Base-by-base conservation (phyloP, 2,888 invertebrate genomes). In the Theretra japonica region DNA sequence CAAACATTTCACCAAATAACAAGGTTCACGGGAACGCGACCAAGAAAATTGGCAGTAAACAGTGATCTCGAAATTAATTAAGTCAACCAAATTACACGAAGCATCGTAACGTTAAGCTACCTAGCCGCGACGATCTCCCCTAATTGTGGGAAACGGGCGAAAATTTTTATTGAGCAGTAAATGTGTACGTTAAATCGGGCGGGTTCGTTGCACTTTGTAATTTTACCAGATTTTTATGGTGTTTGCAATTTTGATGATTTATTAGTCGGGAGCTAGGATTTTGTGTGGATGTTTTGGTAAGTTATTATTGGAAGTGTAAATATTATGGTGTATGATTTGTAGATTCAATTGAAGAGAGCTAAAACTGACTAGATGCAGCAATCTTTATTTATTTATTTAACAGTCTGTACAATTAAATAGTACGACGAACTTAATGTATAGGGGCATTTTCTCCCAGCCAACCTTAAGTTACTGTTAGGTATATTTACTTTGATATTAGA, bases 121-220 rank as follows among this genome's bases (percentile, higher is more conserved):
- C 60, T 50, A 60, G 72, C 72, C 50, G 50, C 25, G 50, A 17
- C 77, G 78, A 80, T 81, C 79, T 81, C 76, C 81, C 77, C 86
- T 89, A 90, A 90, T 89, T 89, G 89, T 83, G 80, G 86, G 86
- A 89, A 91, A 90, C 88, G 86, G 88, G 86, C 86, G 88, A 89
- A 90, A 87, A 82, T 87, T 91, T 91, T 92, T 91, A 92, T 90
- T 79, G 86, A 78, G 83, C 83, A 80, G 86, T 93, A 91, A 92
- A 91, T 88, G 80, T 85, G 82, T 82, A 78, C 81, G 83, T 86
- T 83, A 90, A 93, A 89, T 86, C 84, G 80, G 81, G 79, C 77
- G 83, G 84, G 90, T 88, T 91, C 90, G 85, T 84, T 86, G 89
- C 83, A 83, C 89, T 83, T 81, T 74, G 84, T 86, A 86, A 88